Percentiles rank a stretch among this genome's conserved stretches.
These are phyloP conservation scores for Climacteris rufus DNA, from an alignment of 2,113 vertebrate species.

Conservation along the genomic window DNA sequence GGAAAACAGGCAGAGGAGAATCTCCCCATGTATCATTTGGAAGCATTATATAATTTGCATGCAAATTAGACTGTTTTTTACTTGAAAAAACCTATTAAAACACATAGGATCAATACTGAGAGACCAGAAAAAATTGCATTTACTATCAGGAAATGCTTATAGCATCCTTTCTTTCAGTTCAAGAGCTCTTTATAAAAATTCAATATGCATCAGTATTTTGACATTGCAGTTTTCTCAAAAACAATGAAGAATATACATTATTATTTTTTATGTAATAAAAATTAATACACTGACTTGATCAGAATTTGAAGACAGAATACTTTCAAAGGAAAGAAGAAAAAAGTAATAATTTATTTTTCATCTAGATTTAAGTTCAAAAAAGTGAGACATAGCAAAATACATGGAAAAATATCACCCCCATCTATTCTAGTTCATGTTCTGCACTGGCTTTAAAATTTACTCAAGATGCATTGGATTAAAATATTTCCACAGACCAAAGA, in stretches of 20 bases:
- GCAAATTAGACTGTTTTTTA: constrained; percentile 60
- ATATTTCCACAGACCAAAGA: not conserved
- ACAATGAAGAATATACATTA: not conserved
- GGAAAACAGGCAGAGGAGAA: constrained; percentile 39
- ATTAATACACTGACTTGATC: not conserved
- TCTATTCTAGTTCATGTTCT: not conserved
- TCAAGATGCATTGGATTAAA: not conserved
- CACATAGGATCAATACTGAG: constrained; percentile 46
- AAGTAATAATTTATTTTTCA: not conserved
- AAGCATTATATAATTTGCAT: constrained; percentile 64
- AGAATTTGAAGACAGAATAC: not conserved
- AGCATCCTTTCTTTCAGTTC: constrained; percentile 32
- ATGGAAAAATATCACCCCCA: not conserved
- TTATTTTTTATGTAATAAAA: not conserved
- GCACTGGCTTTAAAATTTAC: not conserved
- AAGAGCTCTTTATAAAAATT: constrained; percentile 19
- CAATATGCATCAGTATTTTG: not conserved
- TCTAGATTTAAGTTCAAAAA: not conserved
- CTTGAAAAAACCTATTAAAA: constrained; percentile 60
- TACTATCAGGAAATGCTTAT: constrained; percentile 51
- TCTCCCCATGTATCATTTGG: constrained; percentile 57
- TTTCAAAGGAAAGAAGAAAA: not conserved
- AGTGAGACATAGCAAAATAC: not conserved
- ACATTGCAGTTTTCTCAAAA: not conserved
- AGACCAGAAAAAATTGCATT: constrained; percentile 53